A percentile compares a stretch with the other conserved stretches of the same genome.
phyloP scores from a whole-genome alignment of 2,113 vertebrate genomes.

The Protomyctophum bolini region DNA sequence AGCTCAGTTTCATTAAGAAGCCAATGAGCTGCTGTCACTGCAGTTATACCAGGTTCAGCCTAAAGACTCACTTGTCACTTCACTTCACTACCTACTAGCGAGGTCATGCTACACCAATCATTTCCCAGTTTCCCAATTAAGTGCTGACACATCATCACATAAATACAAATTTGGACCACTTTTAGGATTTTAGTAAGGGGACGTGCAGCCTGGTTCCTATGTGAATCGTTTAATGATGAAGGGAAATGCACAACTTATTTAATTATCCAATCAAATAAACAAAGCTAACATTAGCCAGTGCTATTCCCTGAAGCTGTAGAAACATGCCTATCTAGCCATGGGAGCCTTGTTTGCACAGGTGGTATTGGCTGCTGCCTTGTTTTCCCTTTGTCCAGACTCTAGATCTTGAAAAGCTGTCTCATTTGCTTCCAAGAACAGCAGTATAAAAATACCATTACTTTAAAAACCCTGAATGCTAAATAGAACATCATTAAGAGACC shows the following conservation, averaged over 20 bases:
- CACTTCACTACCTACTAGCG: slow-evolving; percentile 27
- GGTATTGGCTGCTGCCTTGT: slow-evolving; percentile 65
- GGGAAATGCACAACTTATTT: slow-evolving; percentile 41
- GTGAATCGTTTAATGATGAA: slow-evolving; percentile 31
- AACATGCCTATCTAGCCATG: slow-evolving; percentile 56
- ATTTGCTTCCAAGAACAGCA: slow-evolving; percentile 72
- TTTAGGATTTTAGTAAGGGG: background rate
- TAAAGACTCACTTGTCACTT: slow-evolving; percentile 14
- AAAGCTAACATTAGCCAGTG: slow-evolving; percentile 47
- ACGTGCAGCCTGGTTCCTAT: slow-evolving; percentile 1
- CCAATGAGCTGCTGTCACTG: slow-evolving; percentile 66
- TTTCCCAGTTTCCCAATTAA: background rate
- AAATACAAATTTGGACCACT: slow-evolving; percentile 7
- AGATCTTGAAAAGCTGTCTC: slow-evolving; percentile 51
- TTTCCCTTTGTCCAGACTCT: slow-evolving; percentile 69
- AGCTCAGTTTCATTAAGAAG: slow-evolving; percentile 68
- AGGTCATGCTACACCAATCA: slow-evolving; percentile 25
- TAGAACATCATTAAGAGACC: slow-evolving; percentile 66
- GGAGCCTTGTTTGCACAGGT: slow-evolving; percentile 77
- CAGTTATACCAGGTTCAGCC: slow-evolving; percentile 31
- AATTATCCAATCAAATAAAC: slow-evolving; percentile 27
- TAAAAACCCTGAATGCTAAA: slow-evolving; percentile 54
- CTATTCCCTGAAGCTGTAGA: slow-evolving; percentile 46
- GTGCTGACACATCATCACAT: background rate
- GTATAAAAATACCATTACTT: slow-evolving; percentile 64